These are phyloP conservation scores for Calliphora vomitoria DNA, from an alignment of 2,888 invertebrate species.

Conservation along the genomic window DNA sequence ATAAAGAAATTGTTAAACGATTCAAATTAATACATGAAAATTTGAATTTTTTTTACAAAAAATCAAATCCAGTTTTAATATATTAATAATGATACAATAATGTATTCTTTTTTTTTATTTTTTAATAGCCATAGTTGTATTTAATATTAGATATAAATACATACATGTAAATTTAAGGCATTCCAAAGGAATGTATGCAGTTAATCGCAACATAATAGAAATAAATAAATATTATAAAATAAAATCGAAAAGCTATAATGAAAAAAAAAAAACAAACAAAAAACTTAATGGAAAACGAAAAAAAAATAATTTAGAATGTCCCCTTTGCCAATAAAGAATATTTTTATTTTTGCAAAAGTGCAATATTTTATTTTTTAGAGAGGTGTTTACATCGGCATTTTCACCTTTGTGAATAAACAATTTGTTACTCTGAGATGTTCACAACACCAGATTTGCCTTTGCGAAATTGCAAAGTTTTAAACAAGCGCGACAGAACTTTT, in stretches of 20 bases:
- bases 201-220: slow-evolving; percentile 45
- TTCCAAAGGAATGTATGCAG: slow-evolving; percentile 70
- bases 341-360: background rate
- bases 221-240: slow-evolving; percentile 29
- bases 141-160: slow-evolving; percentile 69
- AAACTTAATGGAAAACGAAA: slow-evolving; percentile 5
- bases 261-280: slow-evolving; percentile 35
- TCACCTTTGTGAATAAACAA: no score
- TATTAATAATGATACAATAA: slow-evolving; percentile 54
- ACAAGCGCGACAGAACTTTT: no score
- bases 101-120: slow-evolving; percentile 45
- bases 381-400: background rate
- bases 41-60: slow-evolving; percentile 67
- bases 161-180: slow-evolving; percentile 71
- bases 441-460: no score
- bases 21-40: slow-evolving; percentile 67
- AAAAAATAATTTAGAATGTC: slow-evolving; percentile 22
- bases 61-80: slow-evolving; percentile 59
- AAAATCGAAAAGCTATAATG: slow-evolving; percentile 28
- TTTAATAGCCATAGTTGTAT: slow-evolving; percentile 73
- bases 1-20: slow-evolving; percentile 72
- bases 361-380: background rate
- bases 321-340: background rate
- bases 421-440: no score
- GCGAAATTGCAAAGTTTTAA: no score